Evolutionary conservation across 37 sponge, comb jelly and placozoan species (phyloP), one percentile per base, ranked within the genome.

Genomic region (Mnemiopsis leidyi): DNA sequence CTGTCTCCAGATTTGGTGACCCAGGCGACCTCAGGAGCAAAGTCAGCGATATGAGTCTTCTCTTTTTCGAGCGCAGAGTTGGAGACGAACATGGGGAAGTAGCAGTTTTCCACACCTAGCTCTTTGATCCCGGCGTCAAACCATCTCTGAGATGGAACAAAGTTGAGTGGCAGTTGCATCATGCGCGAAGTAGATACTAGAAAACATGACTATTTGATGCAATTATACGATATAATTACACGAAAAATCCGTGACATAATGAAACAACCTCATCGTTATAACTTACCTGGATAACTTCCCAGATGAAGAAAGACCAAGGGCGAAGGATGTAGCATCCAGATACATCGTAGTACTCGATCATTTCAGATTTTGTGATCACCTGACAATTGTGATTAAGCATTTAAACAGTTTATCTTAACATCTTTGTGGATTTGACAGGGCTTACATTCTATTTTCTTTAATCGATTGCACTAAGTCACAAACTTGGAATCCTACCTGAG

Each of bases 11-110:
- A 96, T 82, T 93, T 95, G 23, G 99, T 99, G 20, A 99, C 99
- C 99, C 99, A 99, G 90, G 99, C 99, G 92, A 99, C 99, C 95
- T 99, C 99, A 36, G 99, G 99, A 1, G 99, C 99, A 96, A 99
- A 99, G 93, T 99, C 99, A 2, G 93, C 97, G 88, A 99, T 97
- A 92, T 99, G 99, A 23, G 94, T 94, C 93, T 99, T 96, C 95
- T 99, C 99, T 68, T 92, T 94, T 83, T 99, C 97, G 0, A 99
- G 95, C 21, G 99, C 99, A 37, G 94, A 76, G 32, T 95, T 92
- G 26, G 99, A 99, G 29, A 99, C 99, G 95, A 99, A 99, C 92
- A 99, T 99, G 0, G 99, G 99, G 76, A 99, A 99, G 92, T 97
- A 99, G 61, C 92, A 94, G 77, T 99, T 99, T 69, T 95, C 94